phyloP scores from a whole-genome alignment of 2,888 invertebrate genomes.

The Kuschelorhynchus macadamiae region DNA sequence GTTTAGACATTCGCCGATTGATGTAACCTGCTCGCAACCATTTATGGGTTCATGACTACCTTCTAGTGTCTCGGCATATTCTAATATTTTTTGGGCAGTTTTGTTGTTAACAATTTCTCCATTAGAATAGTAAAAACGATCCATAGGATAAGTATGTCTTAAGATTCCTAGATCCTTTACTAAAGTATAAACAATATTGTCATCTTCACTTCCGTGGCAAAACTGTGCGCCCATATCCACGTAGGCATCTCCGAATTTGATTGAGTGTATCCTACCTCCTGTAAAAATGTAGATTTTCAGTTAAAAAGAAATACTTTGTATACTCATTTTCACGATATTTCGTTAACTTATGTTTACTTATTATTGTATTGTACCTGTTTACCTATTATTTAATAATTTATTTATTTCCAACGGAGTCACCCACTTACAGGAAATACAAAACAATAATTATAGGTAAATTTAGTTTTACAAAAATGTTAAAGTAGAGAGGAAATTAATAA shows the following conservation, averaged over 20 bases:
- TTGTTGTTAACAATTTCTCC: conserved; percentile 32
- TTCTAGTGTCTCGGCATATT: conserved; percentile 47
- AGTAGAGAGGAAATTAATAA: too few species aligned
- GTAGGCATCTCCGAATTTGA: conserved; percentile 44
- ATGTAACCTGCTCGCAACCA: conserved; percentile 28
- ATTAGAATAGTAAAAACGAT: conserved; percentile 37
- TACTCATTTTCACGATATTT: too few species aligned
- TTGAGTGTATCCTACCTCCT: conserved; percentile 44
- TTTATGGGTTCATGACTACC: conserved; percentile 3
- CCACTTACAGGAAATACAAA: too few species aligned
- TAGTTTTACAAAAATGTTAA: too few species aligned
- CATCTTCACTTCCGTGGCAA: conserved; percentile 36
- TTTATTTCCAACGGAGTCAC: too few species aligned
- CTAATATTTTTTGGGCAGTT: conserved; percentile 28
- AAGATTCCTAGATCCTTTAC: conserved; percentile 45
- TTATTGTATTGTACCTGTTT: too few species aligned
- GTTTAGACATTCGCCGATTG: conserved; percentile 52
- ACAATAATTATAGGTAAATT: too few species aligned
- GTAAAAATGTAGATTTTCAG: too few species aligned
- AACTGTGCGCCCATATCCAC: conserved; percentile 46
- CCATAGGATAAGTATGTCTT: conserved; percentile 5
- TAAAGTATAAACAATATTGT: conserved; percentile 43
- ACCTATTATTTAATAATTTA: too few species aligned
- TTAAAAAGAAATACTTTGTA: too few species aligned
- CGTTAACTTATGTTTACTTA: too few species aligned